A percentile compares a stretch with the other conserved stretches of the same genome.
phyloP scores from a whole-genome alignment of 2,113 vertebrate species.

The Sturnus vulgaris region DNA sequence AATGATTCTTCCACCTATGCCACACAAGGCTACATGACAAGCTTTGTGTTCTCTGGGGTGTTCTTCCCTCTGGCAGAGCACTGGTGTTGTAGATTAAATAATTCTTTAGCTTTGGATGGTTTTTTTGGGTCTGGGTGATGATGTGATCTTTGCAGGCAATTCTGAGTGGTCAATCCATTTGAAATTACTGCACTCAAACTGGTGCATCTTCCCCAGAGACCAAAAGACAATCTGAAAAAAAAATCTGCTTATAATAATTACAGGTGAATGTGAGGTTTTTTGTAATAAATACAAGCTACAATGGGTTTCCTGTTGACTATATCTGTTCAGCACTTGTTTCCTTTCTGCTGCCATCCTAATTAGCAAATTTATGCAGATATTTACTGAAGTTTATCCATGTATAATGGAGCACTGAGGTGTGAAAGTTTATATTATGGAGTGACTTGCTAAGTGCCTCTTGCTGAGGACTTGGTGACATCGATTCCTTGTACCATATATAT shows the following conservation, averaged over 20 bases:
- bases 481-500: not conserved
- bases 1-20: not conserved
- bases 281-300: not conserved
- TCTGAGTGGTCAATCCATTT: not conserved
- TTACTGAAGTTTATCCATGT: not conserved
- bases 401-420: not conserved
- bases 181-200: not conserved
- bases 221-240: not conserved
- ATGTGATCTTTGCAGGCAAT: not conserved
- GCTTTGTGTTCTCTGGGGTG: not conserved
- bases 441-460: not conserved
- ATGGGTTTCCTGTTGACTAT: not conserved
- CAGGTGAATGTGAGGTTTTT: not conserved
- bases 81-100: not conserved
- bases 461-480: not conserved
- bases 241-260: not conserved
- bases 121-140: not conserved
- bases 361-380: not conserved
- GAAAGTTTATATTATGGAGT: not conserved
- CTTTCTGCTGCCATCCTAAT: not conserved
- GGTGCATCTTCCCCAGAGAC: not conserved
- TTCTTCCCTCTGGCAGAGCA: not conserved
- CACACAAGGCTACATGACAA: not conserved
- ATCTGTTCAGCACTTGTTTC: not conserved
- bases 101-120: not conserved